These are phyloP conservation scores for Manis crassicaudata DNA, from an alignment of 2,797 vertebrate genomes.

Conservation along the genomic window DNA sequence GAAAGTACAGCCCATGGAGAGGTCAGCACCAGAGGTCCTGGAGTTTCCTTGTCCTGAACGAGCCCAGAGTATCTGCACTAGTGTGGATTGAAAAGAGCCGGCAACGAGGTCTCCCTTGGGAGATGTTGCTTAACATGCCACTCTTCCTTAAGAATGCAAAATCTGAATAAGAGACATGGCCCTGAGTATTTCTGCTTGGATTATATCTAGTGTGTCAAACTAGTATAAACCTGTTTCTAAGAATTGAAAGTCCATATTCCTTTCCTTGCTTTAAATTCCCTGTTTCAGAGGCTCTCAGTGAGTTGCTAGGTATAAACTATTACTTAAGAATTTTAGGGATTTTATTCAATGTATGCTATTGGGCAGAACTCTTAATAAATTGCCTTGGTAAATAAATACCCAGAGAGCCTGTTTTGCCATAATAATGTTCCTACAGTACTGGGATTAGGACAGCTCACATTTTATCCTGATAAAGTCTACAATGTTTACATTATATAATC, in stretches of 20 bases:
- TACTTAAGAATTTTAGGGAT: neutral
- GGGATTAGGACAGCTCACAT: slow-evolving; percentile 21
- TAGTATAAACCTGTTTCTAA: neutral
- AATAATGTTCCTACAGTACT: slow-evolving; percentile 3
- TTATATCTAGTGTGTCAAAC: neutral
- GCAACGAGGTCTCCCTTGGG: neutral
- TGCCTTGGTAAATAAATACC: slow-evolving; percentile 17
- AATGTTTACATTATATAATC: neutral
- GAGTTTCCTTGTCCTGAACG: neutral
- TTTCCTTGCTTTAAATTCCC: neutral
- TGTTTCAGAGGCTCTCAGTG: neutral
- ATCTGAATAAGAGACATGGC: neutral
- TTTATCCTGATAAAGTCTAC: slow-evolving; percentile 48
- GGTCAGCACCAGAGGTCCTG: no score
- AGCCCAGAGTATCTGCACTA: neutral
- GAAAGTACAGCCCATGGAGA: neutral
- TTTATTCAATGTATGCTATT: neutral
- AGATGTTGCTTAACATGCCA: neutral
- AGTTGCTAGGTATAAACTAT: neutral
- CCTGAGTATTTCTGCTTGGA: neutral
- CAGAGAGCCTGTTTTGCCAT: neutral
- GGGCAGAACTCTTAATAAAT: neutral
- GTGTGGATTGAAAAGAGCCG: neutral
- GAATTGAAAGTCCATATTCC: neutral
- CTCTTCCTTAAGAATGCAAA: neutral